A percentile compares a stretch with the other conserved stretches of the same genome.
These are phyloP conservation scores for Callaeas wilsoni DNA, from an alignment of 2,113 vertebrate genomes.

Conservation along the genomic window DNA sequence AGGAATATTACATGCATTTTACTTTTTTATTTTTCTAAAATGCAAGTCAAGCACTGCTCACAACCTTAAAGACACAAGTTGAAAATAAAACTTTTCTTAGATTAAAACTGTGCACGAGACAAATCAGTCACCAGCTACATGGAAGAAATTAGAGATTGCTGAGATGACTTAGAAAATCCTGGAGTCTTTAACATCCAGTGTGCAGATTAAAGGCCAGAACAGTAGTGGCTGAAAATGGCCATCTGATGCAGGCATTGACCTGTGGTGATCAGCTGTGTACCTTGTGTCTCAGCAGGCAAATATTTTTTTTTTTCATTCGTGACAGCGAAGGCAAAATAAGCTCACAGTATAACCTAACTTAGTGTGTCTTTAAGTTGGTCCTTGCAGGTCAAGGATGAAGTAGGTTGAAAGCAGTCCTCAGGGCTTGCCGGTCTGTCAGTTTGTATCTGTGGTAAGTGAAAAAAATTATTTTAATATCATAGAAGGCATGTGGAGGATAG, in stretches of 20 bases:
- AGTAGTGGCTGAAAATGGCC: background rate
- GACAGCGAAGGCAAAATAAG: background rate
- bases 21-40: background rate
- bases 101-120: background rate
- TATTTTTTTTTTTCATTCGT: background rate
- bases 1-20: background rate
- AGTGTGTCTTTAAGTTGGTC: background rate
- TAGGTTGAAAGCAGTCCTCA: slow-evolving; percentile 22
- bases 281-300: background rate
- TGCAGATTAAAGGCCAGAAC: background rate
- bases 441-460: background rate
- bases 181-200: background rate
- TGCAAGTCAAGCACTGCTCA: background rate
- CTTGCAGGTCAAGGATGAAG: slow-evolving; percentile 3
- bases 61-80: background rate
- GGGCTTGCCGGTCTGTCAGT: background rate
- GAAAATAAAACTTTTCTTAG: background rate
- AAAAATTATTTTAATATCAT: background rate
- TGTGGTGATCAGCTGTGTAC: background rate
- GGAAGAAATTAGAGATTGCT: background rate
- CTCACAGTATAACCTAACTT: background rate
- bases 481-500: background rate
- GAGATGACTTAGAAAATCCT: background rate
- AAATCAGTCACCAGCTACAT: background rate
- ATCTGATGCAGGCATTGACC: background rate